Percentiles rank a stretch among this genome's conserved stretches.
phyloP scores from a whole-genome alignment of 2,888 invertebrate species.

The Archaeoteleia sp. region DNA sequence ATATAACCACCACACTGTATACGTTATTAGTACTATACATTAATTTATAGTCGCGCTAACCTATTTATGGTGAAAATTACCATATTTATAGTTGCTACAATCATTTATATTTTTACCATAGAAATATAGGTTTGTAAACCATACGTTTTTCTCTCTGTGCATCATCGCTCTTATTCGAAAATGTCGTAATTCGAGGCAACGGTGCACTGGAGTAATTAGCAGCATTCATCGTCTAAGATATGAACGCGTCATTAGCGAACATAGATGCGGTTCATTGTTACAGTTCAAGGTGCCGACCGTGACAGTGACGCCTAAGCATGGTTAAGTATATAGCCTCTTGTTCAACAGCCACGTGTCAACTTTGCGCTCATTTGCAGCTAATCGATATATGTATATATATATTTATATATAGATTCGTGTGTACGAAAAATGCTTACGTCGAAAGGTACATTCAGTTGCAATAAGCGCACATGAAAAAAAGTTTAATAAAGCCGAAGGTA shows the following conservation, averaged over 20 bases:
- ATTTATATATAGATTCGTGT: slow-evolving; percentile 1
- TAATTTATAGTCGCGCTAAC: no score
- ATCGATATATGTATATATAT: slow-evolving; percentile 30
- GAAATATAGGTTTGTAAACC: no score
- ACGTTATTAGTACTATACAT: no score
- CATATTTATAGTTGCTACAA: no score
- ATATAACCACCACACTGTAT: no score
- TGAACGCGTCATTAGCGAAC: slow-evolving; percentile 54
- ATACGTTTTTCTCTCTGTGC: no score
- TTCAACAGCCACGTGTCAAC: slow-evolving; percentile 49
- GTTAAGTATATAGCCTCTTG: slow-evolving; percentile 54
- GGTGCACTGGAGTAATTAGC: slow-evolving; percentile 43
- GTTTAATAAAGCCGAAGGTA: not conserved
- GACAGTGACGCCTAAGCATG: slow-evolving; percentile 42
- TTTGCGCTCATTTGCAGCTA: slow-evolving; percentile 43
- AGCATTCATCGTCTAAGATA: slow-evolving; percentile 43
- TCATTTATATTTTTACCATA: no score
- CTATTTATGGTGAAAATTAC: no score
- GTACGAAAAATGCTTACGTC: not conserved
- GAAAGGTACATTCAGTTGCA: not conserved
- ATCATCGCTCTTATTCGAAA: slow-evolving; percentile 19
- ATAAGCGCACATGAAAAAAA: not conserved
- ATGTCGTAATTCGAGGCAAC: slow-evolving; percentile 23
- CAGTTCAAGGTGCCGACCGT: slow-evolving; percentile 65
- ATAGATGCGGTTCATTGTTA: slow-evolving; percentile 66